Base-by-base conservation (phyloP, 2,888 invertebrate genomes). In the Cataglyphis altisquamis region DNA sequence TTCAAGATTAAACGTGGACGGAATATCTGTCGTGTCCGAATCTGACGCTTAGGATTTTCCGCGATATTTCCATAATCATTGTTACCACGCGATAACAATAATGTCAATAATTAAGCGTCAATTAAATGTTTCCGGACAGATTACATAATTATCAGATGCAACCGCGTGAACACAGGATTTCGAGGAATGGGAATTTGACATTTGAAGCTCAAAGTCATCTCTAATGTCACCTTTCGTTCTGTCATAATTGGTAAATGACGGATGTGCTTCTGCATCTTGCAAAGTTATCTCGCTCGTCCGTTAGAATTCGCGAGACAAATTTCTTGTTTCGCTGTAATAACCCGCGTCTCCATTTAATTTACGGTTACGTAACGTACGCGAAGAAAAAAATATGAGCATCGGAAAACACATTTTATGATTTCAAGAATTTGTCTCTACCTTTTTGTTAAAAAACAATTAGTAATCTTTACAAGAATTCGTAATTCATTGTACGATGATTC, bases 121-220 rank as follows among this genome's bases (percentile, higher is more conserved):
- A 88, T 90, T 82, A 88, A 82, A 84, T 81, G 68, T 88, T 90
- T 90, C 90, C 90, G 89, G 89, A 68, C 85, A 63, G 55, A 66
- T 90, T 90, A 84, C 84, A 84, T 75, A 89, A 90, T 82, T 75
- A 29, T 18, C 72, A 39, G 78, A 68, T 55, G 45, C 67, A 81
- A 12, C 9, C 8, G 12, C 52, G 41, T 63, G n/a, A 36, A 29
- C 8, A n/a, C 12, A 15, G 12, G 15, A 12, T 75, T 29, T n/a
- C 48, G 39, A n/a, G 66, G 52, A 25, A 39, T 72, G 62, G 70
- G 88, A 55, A 80, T 66, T 66, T 66, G 64, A 57, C 62, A 83
- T 87, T 89, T 88, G 85, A 88, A 85, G 87, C 74, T 86, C 85
- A 84, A 83, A 91, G 72, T 21, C 68, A 83, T 86, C 83, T 67